Base-by-base conservation (phyloP, 2,888 invertebrate genomes). In the Watsonalla binaria region DNA sequence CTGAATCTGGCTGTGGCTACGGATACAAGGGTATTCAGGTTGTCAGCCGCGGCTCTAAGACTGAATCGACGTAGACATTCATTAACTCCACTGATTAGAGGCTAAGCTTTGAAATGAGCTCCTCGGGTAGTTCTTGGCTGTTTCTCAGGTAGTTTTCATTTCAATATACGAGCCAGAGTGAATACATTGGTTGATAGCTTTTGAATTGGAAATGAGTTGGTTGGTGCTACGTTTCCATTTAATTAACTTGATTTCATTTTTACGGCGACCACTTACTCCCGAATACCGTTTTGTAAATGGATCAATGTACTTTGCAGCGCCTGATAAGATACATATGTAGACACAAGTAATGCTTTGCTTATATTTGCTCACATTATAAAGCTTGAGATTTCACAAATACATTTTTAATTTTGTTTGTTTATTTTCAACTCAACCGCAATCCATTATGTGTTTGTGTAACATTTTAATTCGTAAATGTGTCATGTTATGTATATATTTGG, bases 1-100 rank as follows among this genome's bases (percentile, higher is more conserved):
- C 73, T 78, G 84, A 86, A 87, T 88, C 87, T 86, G 85, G 79
- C 80, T 81, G 81, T 75, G 81, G 80, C 78, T 78, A 74, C 74
- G 72, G 75, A 75, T 77, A 74, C 76, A 74, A 66, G 63, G 61
- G 76, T 72, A 75, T 67, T 69, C 69, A 71, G 70, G 68, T 74
- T 72, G 76, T 72, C 76, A 73, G 68, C 59, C 65, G 64, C 62
- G 60, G 55, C 56, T 65, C 63, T 63, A 63, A 42, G 55, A 58
- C 59, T 60, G 62, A 62, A 70, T 74, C 63, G 66, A 69, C 62
- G 69, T 61, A 67, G 62, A 69, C 65, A 63, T 69, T 74, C 67
- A 73, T 75, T 73, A 75, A 68, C 65, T 65, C 53, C 57, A 55
- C 62, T 68, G 71, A 74, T 73, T 70, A 72, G 59, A 60, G 66